A percentile compares a stretch with the other conserved stretches of the same genome.
Evolutionary conservation across 2,888 invertebrate species (phyloP).

Genomic region (Drosophila antonietae): DNA sequence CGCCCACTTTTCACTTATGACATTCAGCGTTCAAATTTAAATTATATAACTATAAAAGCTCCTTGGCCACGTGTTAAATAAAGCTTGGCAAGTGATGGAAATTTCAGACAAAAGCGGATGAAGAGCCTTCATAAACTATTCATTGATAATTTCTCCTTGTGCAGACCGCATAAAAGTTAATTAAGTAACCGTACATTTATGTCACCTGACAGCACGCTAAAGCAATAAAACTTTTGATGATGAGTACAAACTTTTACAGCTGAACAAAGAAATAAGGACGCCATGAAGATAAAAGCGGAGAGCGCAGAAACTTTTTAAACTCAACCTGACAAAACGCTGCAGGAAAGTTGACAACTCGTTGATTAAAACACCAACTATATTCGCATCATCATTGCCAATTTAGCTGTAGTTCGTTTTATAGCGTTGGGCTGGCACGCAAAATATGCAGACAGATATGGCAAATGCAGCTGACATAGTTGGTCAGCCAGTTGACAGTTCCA

Average conservation of each 20-base stretch:
- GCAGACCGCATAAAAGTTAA: conserved; percentile 55
- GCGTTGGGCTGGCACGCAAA: conserved; percentile 47
- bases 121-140: conserved; percentile 1
- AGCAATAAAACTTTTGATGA: conserved; percentile 36
- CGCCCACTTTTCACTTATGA: neutral
- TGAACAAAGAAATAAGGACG: neutral
- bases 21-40: neutral
- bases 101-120: neutral
- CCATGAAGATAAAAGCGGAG: neutral
- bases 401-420: conserved; percentile 18
- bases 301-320: conserved; percentile 29
- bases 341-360: conserved; percentile 34
- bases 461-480: conserved; percentile 51
- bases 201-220: conserved; percentile 49
- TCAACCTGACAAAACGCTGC: conserved; percentile 18
- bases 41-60: conserved; percentile 9
- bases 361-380: conserved; percentile 31
- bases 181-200: conserved; percentile 63
- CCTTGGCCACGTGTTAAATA: neutral
- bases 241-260: conserved; percentile 34
- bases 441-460: conserved; percentile 51
- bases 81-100: neutral
- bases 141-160: neutral
- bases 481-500: conserved; percentile 48
- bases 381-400: conserved; percentile 42